phyloP scores from a whole-genome alignment of 2,888 invertebrate genomes.

The Eucera pruinosa region DNA sequence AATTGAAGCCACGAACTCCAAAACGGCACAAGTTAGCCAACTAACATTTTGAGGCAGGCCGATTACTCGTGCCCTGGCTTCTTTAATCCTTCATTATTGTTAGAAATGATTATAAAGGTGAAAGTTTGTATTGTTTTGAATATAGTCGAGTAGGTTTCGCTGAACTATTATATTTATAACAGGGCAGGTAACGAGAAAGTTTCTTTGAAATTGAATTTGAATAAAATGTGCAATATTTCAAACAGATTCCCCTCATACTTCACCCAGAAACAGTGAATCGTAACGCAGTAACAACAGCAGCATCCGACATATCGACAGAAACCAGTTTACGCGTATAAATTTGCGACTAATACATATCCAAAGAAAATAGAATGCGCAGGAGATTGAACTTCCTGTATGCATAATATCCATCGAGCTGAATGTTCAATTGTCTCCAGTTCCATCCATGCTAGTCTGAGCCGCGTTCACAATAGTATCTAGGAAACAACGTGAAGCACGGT shows the following conservation, averaged over 20 bases:
- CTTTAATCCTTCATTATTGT: too few relatives aligned
- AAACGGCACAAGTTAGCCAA: too few relatives aligned
- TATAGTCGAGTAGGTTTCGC: too few relatives aligned
- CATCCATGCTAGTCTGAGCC: neutral
- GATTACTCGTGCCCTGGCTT: too few relatives aligned
- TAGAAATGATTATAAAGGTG: too few relatives aligned
- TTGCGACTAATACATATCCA: constrained; percentile 35
- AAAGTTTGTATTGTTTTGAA: too few relatives aligned
- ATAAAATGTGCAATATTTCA: neutral
- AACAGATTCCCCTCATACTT: neutral
- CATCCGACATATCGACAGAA: constrained; percentile 19
- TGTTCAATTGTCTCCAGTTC: constrained; percentile 7
- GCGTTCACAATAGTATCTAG: constrained; percentile 7
- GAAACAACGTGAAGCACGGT: neutral
- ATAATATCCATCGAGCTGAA: constrained; percentile 22
- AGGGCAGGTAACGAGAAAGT: neutral
- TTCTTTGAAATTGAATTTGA: neutral
- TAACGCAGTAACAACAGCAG: too few relatives aligned
- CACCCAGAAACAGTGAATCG: neutral
- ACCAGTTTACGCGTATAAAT: constrained; percentile 25
- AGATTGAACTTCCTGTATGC: constrained; percentile 41
- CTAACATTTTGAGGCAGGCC: too few relatives aligned
- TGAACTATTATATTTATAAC: neutral
- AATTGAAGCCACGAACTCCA: too few relatives aligned
- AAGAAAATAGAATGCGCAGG: constrained; percentile 41